A percentile compares a stretch with the other conserved stretches of the same genome.
Evolutionary conservation across 2,888 invertebrate species (phyloP).

Genomic region (Anorthoa munda): DNA sequence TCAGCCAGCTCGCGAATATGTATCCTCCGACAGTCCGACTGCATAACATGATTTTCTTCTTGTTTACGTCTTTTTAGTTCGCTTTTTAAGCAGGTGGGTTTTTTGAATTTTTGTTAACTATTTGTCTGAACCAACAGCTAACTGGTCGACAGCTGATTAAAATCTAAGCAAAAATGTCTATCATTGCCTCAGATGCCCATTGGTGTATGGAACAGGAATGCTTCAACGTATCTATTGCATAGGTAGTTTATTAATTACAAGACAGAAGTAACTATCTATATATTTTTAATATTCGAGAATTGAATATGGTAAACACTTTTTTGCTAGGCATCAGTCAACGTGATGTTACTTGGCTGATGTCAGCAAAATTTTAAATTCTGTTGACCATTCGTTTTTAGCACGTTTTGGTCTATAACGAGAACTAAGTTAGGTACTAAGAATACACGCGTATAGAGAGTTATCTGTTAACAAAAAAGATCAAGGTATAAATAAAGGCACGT

Average conservation of each 20-base stretch:
- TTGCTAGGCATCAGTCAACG: neutral
- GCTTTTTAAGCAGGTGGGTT: too few species aligned
- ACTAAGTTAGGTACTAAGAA: neutral
- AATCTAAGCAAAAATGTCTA: slow-evolving; percentile 4
- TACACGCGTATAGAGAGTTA: neutral
- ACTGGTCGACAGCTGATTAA: slow-evolving; percentile 4
- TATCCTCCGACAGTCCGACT: too few species aligned
- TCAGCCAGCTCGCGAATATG: too few species aligned
- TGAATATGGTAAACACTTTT: slow-evolving; percentile 13
- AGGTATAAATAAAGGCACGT: slow-evolving; percentile 41
- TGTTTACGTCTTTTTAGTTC: too few species aligned
- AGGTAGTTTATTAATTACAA: slow-evolving; percentile 6
- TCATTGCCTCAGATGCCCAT: neutral
- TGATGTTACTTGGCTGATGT: slow-evolving; percentile 8
- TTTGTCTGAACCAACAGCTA: neutral
- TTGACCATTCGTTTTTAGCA: neutral
- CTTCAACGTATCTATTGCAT: neutral
- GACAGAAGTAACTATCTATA: neutral
- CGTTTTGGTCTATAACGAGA: neutral
- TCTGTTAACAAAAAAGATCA: slow-evolving; percentile 2
- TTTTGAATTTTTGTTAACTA: too few species aligned
- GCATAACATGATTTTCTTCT: too few species aligned
- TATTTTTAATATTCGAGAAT: neutral
- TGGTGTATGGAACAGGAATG: slow-evolving; percentile 6
- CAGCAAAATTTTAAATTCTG: slow-evolving; percentile 25